phyloP scores from a whole-genome alignment of 30 jellyfish, hydroid and myxozoan species.

The Clytia hemisphaerica region DNA sequence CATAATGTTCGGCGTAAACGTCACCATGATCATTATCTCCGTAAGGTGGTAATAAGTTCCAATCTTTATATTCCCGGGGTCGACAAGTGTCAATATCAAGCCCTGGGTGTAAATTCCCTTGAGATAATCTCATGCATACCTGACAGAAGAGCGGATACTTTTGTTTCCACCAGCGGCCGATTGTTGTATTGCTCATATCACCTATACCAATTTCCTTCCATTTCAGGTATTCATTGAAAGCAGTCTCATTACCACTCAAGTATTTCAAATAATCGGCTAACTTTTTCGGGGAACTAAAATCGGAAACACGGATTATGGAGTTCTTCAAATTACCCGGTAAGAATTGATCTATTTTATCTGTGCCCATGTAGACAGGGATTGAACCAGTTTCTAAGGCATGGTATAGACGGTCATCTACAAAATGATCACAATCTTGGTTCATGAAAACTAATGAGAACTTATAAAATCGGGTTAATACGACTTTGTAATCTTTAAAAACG shows the following conservation, averaged over 20 bases:
- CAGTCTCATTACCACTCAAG: conserved; percentile 81
- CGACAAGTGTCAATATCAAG: conserved; percentile 71
- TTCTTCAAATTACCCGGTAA: conserved; percentile 68
- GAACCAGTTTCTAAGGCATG: conserved; percentile 98
- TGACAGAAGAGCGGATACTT: conserved; percentile 90
- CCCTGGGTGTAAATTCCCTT: conserved; percentile 86
- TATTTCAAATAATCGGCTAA: conserved; percentile 70
- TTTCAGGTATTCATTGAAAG: conserved; percentile 59
- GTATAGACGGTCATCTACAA: conserved; percentile 90
- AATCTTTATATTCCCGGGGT: conserved; percentile 71
- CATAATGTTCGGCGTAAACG: too few relatives aligned
- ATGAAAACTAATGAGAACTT: conserved; percentile 92
- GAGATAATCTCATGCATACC: conserved; percentile 94
- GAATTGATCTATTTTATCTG: conserved; percentile 80
- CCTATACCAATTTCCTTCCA: conserved; percentile 94
- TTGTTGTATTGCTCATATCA: conserved; percentile 66
- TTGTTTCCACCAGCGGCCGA: conserved; percentile 97
- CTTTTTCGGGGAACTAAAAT: conserved; percentile 68
- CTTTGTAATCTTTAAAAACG: conserved; percentile 89
- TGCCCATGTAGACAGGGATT: conserved; percentile 94
- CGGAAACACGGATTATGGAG: conserved; percentile 68
- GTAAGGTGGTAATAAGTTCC: conserved; percentile 69
- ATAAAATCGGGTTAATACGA: conserved; percentile 84
- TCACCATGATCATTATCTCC: too few relatives aligned
- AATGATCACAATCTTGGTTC: conserved; percentile 97